Evolutionary conservation across 92 coral and sea anemone genomes (phyloP).

Genomic region (Scolanthus callimorphus): DNA sequence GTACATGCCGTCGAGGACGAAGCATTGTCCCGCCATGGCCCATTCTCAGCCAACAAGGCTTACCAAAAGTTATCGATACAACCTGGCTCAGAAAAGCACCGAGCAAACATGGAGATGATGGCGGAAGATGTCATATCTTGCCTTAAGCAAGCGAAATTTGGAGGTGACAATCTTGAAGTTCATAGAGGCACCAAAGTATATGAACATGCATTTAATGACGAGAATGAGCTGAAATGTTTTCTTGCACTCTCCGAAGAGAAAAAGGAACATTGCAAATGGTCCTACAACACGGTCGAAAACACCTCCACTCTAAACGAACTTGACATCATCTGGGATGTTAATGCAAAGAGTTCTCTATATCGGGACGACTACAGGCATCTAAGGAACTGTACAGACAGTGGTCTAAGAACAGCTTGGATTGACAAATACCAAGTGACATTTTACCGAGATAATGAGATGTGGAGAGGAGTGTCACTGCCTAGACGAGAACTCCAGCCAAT

Average conservation of each 20-base stretch:
- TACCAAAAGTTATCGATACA: background rate
- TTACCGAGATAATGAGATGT: background rate
- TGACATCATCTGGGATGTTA: background rate
- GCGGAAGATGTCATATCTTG: conserved; percentile 12
- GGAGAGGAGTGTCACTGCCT: background rate
- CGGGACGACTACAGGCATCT: background rate
- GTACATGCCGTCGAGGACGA: conserved; percentile 33
- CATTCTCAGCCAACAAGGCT: background rate
- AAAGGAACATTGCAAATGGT: background rate
- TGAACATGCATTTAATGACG: background rate
- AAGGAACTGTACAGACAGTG: background rate
- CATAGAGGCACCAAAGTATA: conserved; percentile 1
- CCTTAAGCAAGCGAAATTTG: conserved; percentile 9
- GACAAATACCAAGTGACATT: conserved; percentile 5
- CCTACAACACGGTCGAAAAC: background rate
- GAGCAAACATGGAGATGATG: conserved; percentile 4
- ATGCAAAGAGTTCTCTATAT: too few species aligned
- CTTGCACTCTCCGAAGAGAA: background rate
- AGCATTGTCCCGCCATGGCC: background rate
- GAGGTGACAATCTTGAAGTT: conserved; percentile 7
- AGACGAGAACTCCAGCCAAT: conserved; percentile 23
- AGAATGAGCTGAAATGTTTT: background rate
- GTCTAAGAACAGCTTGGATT: background rate
- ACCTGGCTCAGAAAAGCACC: conserved; percentile 11
- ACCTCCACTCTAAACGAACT: background rate